Conservation (phyloP, 2,113 vertebrate genomes). For the Colius striatus region DNA sequence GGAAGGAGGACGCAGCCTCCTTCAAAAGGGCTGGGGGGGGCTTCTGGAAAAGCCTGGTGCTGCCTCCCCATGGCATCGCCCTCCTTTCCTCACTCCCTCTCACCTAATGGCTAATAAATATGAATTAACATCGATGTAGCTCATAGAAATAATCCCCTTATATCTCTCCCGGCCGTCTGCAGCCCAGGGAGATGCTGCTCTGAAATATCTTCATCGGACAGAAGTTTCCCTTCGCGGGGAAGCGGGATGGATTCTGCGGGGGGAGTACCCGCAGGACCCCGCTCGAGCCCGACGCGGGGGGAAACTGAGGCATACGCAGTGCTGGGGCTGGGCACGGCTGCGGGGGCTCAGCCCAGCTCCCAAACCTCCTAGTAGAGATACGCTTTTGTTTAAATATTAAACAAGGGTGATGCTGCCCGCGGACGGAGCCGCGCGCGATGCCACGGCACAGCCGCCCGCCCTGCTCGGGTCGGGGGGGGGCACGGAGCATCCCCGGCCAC, state of each 20-base stretch:
- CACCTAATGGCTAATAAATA: constrained; percentile 6
- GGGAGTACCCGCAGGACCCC: not conserved
- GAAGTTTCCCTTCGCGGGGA: too few relatives aligned
- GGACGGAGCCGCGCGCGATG: not conserved
- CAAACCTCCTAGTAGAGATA: constrained; percentile 45
- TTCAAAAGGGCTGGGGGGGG: not conserved
- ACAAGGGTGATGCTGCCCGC: constrained; percentile 50
- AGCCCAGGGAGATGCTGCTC: not conserved
- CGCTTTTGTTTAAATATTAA: constrained; percentile 76
- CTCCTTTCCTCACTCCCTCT: not conserved
- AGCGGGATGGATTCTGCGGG: too few relatives aligned
- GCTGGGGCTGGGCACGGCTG: not conserved
- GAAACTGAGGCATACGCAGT: not conserved
- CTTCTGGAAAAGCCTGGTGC: not conserved
- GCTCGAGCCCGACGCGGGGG: fast-evolving
- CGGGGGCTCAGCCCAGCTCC: not conserved
- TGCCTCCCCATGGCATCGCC: fast-evolving
- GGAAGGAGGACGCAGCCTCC: not conserved
- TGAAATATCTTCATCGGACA: not conserved
- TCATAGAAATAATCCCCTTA: not conserved
- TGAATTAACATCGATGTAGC: not conserved
- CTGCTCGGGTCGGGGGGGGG: not conserved
- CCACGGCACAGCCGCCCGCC: not conserved
- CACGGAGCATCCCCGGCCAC: not conserved
- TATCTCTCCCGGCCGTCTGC: not conserved